Evolutionary conservation across 2,797 vertebrate genomes (phyloP).

Genomic region (Melanotaenia pygmaea): DNA sequence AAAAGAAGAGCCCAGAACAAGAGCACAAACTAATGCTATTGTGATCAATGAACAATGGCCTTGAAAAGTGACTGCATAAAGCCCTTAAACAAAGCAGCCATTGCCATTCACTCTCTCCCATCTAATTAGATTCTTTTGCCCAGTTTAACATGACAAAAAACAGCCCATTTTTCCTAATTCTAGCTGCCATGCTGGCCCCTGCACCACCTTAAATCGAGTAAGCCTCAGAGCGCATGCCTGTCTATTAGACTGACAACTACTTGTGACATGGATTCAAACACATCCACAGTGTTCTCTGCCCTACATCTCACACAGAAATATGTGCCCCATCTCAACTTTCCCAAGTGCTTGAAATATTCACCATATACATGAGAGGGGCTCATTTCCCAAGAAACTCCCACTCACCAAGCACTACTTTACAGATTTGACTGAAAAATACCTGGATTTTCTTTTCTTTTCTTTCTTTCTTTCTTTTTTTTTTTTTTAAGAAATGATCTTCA

Average conservation of each 20-base stretch:
- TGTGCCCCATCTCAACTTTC: constrained; percentile 68
- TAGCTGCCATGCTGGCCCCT: constrained; percentile 62
- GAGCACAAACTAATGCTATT: constrained; percentile 89
- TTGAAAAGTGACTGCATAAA: constrained; percentile 87
- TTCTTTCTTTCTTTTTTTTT: not conserved
- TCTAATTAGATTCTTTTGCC: constrained; percentile 84
- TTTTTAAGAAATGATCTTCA: constrained; percentile 5
- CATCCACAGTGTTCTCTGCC: constrained; percentile 74
- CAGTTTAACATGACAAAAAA: constrained; percentile 87
- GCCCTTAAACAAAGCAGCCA: constrained; percentile 85
- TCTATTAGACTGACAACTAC: constrained; percentile 79
- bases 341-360: constrained; percentile 77
- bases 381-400: constrained; percentile 60
- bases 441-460: constrained; percentile 1
- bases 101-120: constrained; percentile 75
- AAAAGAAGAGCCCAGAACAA: constrained; percentile 80
- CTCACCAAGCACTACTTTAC: constrained; percentile 19
- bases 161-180: constrained; percentile 79
- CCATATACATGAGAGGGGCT: constrained; percentile 71
- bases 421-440: constrained; percentile 27
- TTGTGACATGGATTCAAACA: constrained; percentile 79
- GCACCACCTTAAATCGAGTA: constrained; percentile 74
- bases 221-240: constrained; percentile 65
- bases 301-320: constrained; percentile 65
- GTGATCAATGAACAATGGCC: constrained; percentile 86